Evolutionary conservation across 2,888 invertebrate genomes (phyloP).

Genomic region (Mystacides longicornis): DNA sequence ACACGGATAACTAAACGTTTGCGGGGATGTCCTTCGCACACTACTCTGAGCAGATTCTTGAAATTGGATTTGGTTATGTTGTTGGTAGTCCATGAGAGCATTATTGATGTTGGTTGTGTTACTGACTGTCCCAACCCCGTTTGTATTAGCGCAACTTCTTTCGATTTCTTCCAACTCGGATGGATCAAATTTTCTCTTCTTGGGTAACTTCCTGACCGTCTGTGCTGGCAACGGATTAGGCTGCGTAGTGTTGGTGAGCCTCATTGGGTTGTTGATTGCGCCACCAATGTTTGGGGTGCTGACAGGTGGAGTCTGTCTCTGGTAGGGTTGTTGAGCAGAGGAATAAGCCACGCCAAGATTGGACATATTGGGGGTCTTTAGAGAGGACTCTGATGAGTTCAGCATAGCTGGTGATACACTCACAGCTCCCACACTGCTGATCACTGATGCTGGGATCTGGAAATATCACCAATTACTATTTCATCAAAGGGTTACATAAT

Average conservation of each 20-base stretch:
- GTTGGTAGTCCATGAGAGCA: constrained; percentile 18
- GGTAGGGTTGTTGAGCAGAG: constrained; percentile 39
- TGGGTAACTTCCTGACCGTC: constrained; percentile 76
- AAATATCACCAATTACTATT: constrained; percentile 25
- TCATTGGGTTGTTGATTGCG: constrained; percentile 29
- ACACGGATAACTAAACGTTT: constrained; percentile 56
- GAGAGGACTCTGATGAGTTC: constrained; percentile 33
- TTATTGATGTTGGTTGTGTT: constrained; percentile 27
- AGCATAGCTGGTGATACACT: constrained; percentile 39
- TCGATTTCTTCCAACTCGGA: constrained; percentile 68
- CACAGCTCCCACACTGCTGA: constrained; percentile 52
- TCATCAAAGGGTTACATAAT: too few relatives aligned
- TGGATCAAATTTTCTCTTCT: constrained; percentile 84
- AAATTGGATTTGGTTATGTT: constrained; percentile 30
- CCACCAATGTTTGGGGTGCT: not conserved
- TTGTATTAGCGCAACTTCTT: constrained; percentile 43
- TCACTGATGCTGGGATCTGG: constrained; percentile 52
- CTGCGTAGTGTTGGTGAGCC: not conserved
- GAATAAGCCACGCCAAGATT: constrained; percentile 43
- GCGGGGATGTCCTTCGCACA: constrained; percentile 40
- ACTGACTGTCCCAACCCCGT: constrained; percentile 28
- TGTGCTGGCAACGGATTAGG: constrained; percentile 40
- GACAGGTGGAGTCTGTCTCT: constrained; percentile 33
- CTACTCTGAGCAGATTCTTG: constrained; percentile 33
- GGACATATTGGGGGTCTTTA: constrained; percentile 32